phyloP scores from a whole-genome alignment of 1,140 invertebrate genomes.

The Brevipalpus yothersi region DNA sequence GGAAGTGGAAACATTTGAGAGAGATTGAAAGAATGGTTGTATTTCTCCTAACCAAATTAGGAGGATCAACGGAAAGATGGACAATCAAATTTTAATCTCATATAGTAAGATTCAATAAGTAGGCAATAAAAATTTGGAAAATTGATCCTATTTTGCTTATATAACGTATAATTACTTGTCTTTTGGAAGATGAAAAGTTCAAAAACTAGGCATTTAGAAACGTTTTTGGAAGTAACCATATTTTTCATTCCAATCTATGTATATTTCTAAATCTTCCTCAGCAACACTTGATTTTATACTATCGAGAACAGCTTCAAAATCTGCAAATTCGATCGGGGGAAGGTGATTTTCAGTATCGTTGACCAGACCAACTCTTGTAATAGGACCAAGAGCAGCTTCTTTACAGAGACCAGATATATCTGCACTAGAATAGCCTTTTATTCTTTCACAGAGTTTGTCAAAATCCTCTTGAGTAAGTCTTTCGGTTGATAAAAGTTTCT shows the following conservation, averaged over 20 bases:
- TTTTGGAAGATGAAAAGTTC: too few relatives aligned
- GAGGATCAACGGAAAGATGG: too few relatives aligned
- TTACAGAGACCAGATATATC: slow-evolving; percentile 79
- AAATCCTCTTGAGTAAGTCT: slow-evolving; percentile 42
- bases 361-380: not conserved
- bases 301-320: not conserved
- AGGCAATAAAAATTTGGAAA: too few relatives aligned
- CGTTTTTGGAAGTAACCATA: not conserved
- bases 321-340: not conserved
- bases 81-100: too few relatives aligned
- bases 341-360: not conserved
- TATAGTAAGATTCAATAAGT: too few relatives aligned
- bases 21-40: too few relatives aligned
- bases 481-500: slow-evolving; percentile 38
- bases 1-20: too few relatives aligned
- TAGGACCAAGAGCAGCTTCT: slow-evolving; percentile 73
- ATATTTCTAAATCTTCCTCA: not conserved
- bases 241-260: not conserved
- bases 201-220: too few relatives aligned
- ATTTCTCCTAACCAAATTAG: too few relatives aligned
- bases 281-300: not conserved
- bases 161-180: too few relatives aligned
- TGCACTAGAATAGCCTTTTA: slow-evolving; percentile 57
- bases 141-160: too few relatives aligned
- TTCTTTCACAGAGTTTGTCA: slow-evolving; percentile 26